Base-by-base conservation (phyloP, 2,888 invertebrate genomes). In the Sycophila texana region DNA sequence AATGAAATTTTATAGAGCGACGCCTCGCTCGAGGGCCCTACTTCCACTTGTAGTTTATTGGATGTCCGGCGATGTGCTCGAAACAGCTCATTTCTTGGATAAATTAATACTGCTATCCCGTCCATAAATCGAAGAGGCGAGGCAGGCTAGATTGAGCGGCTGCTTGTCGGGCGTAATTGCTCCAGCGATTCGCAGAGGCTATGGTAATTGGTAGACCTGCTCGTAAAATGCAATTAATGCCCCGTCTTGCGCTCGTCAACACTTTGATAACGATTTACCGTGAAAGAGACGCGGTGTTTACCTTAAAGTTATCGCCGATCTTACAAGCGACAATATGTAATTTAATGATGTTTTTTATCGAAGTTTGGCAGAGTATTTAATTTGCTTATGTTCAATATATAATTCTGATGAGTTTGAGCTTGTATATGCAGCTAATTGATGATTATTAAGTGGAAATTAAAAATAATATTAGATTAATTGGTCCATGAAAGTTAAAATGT, bases 161-260 rank as follows among this genome's bases (percentile, higher is more conserved):
- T 47, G 74, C 74, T 66, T 55, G 39, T 53, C 39, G 22, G 22
- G 39, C 49, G 74, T 74, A 67, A 74, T 74, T 74, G 74, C 74
- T 74, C 49, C 65, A 18, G 55, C 57, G 74, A 74, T 58, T 74
- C 49, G 47, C 58, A 57, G 65, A 47, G 22, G 18, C 74, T 58
- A 74, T 66, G 49, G 65, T 49, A 67, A 66, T 74, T 74, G 66
- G 58, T 66, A 26, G 55, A 66, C 57, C 66, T 47, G 58, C 20
- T 57, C 22, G 49, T 49, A 67, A 66, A 66, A 71, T 71, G 60
- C 70, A 70, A 76, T 76, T 61, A 70, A 76, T 68, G 51, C 18
- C 20, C 61, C 53, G 53, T 53, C 47, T 51, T 14, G 7, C 53
- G 63, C 16, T 63, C 16, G 39, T 20, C 47, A 51, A 26, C 26